phyloP scores from a whole-genome alignment of 2,888 invertebrate species.

The Clistopyga incitator region DNA sequence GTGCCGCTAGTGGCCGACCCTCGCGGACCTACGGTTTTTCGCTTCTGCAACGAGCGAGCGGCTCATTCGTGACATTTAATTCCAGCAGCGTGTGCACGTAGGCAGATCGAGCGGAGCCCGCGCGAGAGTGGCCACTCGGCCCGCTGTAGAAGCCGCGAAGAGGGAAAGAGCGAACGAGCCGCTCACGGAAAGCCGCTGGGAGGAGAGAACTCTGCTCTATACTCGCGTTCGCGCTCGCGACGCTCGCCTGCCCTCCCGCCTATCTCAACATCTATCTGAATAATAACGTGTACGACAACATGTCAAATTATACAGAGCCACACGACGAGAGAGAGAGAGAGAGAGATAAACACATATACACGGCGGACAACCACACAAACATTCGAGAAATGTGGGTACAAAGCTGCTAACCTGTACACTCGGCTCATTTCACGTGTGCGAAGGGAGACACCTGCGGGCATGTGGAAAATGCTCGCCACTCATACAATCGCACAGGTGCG shows the following conservation, averaged over 20 bases:
- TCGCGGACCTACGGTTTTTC: slow-evolving; percentile 1
- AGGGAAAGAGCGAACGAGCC: slow-evolving; percentile 33
- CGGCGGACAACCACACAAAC: slow-evolving; percentile 55
- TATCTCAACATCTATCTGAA: slow-evolving; percentile 84
- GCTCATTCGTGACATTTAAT: slow-evolving; percentile 71
- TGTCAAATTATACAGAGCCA: slow-evolving; percentile 84
- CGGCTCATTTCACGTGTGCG: slow-evolving; percentile 46
- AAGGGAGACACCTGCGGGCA: slow-evolving; percentile 59
- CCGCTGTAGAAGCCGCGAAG: slow-evolving; percentile 40
- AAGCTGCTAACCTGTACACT: slow-evolving; percentile 31
- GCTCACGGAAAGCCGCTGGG: slow-evolving; percentile 42
- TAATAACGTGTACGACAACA: slow-evolving; percentile 84
- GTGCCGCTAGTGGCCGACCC: slow-evolving; percentile 26
- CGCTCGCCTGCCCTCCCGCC: slow-evolving; percentile 71
- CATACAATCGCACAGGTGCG: slow-evolving; percentile 59
- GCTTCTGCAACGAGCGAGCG: slow-evolving; percentile 35
- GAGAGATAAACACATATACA: slow-evolving; percentile 70
- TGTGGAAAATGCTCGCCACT: slow-evolving; percentile 39
- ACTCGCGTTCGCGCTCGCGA: slow-evolving; percentile 56
- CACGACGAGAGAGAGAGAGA: slow-evolving; percentile 73
- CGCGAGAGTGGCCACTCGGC: slow-evolving; percentile 33
- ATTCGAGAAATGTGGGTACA: slow-evolving; percentile 43
- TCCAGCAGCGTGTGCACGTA: slow-evolving; percentile 58
- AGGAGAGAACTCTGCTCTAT: slow-evolving; percentile 63
- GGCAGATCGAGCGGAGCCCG: slow-evolving; percentile 45